Evolutionary conservation across 2,797 vertebrate species (phyloP), one percentile per base, ranked within the genome.

Genomic region (Periparus ater): DNA sequence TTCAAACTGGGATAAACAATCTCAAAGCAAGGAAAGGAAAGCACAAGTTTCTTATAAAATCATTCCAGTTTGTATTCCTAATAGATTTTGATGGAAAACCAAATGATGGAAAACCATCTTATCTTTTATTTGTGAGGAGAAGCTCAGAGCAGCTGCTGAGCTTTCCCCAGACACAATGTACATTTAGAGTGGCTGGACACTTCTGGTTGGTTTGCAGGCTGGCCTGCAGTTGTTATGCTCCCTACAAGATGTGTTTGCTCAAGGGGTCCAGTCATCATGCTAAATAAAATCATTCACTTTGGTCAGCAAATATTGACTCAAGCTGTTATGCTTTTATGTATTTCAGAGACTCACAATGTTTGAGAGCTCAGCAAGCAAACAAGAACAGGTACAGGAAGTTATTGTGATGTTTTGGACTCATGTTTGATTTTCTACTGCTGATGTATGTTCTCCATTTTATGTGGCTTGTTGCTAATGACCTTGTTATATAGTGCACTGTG

Each of bases 301-400:
- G 92, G 65, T 95, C 36, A 26, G 96, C 97, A 98, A 98, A 98
- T 98, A 98, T 98, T 98, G 97, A 98, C 97, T 97, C 96, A 98
- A 98, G 97, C 97, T 98, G 97, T 97, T 98, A 98, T 17, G 88
- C 96, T 98, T 98, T 98, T 98, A 96, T 98, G 97, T 98, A 96
- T 98, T 98, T 98, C 98, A 98, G 97, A 96, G 97, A 91, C 96
- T 97, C 95, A 96, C 96, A 97, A 93, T 96, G 95, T 98, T 98
- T 93, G 92, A 98, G 96, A 97, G 97, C 96, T 98, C 97, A 97
- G 97, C 95, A 98, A 98, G 97, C 98, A 98, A 98, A 98, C 98
- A 98, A 96, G 97, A 97, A 94, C 96, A 97, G 98, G 97, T 98
- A 98, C 95, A 97, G 98, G 98, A 98, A 98, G 97, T 98, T 96